Conservation (phyloP, 2,797 vertebrate species). For the Peromyscus aztecus region DNA sequence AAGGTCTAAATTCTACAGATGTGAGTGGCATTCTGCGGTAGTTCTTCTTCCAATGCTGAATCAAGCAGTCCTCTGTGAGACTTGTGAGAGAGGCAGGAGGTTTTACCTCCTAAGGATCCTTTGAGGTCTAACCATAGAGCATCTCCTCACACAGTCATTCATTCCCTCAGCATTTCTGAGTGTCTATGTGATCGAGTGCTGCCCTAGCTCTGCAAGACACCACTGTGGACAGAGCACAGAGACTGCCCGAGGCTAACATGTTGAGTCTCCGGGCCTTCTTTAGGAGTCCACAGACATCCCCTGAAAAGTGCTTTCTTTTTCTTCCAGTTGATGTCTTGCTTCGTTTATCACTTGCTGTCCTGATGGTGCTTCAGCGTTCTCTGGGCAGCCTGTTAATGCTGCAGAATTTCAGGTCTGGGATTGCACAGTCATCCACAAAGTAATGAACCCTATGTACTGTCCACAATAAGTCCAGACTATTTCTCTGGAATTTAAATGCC, state of each 20-base stretch:
- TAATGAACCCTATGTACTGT: neutral
- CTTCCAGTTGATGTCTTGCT: conserved; percentile 55
- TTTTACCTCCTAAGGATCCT: conserved; percentile 7
- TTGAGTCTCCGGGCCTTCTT: neutral
- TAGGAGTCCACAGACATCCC: neutral
- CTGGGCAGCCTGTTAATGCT: conserved; percentile 25
- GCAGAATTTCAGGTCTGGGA: conserved; percentile 39
- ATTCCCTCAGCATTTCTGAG: neutral
- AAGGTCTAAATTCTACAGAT: neutral
- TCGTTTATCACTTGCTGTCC: conserved; percentile 39
- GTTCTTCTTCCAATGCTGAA: neutral
- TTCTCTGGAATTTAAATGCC: neutral
- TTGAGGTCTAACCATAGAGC: neutral
- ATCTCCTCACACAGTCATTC: neutral
- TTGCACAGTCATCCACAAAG: neutral
- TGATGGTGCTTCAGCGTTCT: neutral
- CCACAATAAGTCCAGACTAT: conserved; percentile 4
- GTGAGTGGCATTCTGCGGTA: conserved; percentile 1
- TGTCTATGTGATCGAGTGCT: neutral
- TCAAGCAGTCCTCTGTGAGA: neutral
- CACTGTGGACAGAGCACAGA: neutral
- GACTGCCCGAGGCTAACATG: neutral
- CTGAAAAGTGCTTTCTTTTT: conserved; percentile 1
- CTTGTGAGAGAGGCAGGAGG: neutral
- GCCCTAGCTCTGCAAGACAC: neutral